Conservation (phyloP, 2,113 vertebrate genomes). For the Gymnorhina tibicen region DNA sequence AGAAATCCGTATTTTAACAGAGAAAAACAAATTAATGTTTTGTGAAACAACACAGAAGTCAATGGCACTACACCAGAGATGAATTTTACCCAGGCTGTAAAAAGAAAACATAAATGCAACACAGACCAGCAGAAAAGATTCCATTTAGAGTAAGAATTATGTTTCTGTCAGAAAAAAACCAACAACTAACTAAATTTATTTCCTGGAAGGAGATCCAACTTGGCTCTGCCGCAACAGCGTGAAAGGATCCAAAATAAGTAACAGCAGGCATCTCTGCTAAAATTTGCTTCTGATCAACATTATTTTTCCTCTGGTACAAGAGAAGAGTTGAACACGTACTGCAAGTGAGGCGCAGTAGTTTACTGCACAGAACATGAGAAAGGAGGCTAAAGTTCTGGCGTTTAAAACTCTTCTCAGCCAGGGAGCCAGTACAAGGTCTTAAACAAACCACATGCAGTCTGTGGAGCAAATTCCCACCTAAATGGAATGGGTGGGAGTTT, state of each 20-base stretch:
- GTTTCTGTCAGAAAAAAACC: conserved; percentile 41
- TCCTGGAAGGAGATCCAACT: conserved; percentile 50
- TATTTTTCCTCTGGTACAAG: conserved; percentile 15
- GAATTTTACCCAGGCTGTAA: conserved; percentile 3
- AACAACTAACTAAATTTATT: conserved; percentile 39
- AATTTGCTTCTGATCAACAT: conserved; percentile 34
- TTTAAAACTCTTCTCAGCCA: not conserved
- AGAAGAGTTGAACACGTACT: not conserved
- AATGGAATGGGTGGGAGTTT: not conserved
- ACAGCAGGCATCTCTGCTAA: conserved; percentile 30
- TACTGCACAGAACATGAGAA: not conserved
- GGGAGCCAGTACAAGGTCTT: not conserved
- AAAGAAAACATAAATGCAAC: conserved; percentile 31
- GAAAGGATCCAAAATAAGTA: conserved; percentile 58
- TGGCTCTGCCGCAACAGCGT: not conserved
- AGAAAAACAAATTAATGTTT: conserved; percentile 24
- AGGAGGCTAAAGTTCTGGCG: not conserved
- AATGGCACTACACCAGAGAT: conserved; percentile 1
- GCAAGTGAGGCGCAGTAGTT: not conserved
- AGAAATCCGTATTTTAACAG: conserved; percentile 23
- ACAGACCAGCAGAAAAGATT: conserved; percentile 19
- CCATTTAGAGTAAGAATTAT: conserved; percentile 37
- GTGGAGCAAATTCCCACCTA: not conserved
- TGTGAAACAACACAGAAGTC: conserved; percentile 49
- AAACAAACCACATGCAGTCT: not conserved